Conservation (phyloP, 2,797 vertebrate species). For the Hydrolagus colliei region DNA sequence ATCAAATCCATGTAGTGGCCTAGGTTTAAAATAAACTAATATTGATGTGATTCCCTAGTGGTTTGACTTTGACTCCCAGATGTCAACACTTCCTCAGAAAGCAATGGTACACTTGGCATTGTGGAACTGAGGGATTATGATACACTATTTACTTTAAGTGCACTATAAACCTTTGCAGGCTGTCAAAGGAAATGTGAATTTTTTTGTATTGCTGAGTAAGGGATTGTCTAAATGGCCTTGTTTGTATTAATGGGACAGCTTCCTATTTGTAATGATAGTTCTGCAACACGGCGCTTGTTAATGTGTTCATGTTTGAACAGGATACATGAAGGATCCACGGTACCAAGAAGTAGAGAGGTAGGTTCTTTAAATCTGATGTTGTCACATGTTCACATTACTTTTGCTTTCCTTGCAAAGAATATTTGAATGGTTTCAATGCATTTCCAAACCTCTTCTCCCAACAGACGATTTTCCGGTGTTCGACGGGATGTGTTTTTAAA, state of each 20-base stretch:
- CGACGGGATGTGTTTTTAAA: slow-evolving; percentile 94
- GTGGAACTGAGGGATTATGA: too few relatives aligned
- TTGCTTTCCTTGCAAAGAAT: not conserved
- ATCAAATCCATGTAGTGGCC: too few relatives aligned
- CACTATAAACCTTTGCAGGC: slow-evolving; percentile 45
- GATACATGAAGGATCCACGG: slow-evolving; percentile 92
- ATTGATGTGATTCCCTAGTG: too few relatives aligned
- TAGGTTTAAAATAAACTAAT: too few relatives aligned
- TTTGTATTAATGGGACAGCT: slow-evolving; percentile 41
- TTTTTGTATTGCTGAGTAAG: slow-evolving; percentile 36
- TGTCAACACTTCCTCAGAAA: too few relatives aligned
- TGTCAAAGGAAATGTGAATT: slow-evolving; percentile 39
- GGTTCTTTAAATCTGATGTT: slow-evolving; percentile 49
- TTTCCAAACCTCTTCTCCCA: slow-evolving; percentile 40
- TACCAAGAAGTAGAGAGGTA: slow-evolving; percentile 93
- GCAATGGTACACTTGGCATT: too few relatives aligned
- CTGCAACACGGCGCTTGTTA: slow-evolving; percentile 51
- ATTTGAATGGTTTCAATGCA: not conserved
- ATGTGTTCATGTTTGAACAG: slow-evolving; percentile 71
- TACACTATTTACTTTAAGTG: not conserved
- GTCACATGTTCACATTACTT: not conserved
- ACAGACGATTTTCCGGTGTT: slow-evolving; percentile 86
- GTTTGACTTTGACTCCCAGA: too few relatives aligned
- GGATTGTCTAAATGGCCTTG: slow-evolving; percentile 34
- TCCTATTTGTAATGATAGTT: slow-evolving; percentile 42